Conservation (phyloP, 2,797 vertebrate species). For the Amblyopsis hoosieri region DNA sequence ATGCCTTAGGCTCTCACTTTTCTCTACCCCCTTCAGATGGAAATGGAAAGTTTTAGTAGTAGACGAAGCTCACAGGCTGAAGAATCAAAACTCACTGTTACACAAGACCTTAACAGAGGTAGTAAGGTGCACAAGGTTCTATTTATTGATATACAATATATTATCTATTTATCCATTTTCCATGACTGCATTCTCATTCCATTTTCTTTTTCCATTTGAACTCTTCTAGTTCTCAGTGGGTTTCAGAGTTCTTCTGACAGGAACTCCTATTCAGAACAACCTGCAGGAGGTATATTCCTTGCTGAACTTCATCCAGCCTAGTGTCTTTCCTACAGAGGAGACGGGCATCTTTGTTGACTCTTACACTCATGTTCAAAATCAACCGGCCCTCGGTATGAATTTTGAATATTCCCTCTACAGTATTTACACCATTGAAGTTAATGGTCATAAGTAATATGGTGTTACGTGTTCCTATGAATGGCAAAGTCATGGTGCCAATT, state of each 20-base stretch:
- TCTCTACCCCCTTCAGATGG: constrained; percentile 60
- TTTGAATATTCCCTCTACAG: too few species aligned
- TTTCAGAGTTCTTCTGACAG: constrained; percentile 88
- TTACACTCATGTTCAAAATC: constrained; percentile 78
- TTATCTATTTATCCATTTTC: background rate
- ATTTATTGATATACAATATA: background rate
- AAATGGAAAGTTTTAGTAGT: constrained; percentile 84
- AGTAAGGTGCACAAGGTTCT: constrained; percentile 11
- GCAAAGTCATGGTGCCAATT: too few species aligned
- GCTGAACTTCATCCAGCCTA: constrained; percentile 87
- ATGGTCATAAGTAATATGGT: background rate
- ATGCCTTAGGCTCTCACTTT: background rate
- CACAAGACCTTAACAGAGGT: constrained; percentile 87
- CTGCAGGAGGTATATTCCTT: constrained; percentile 91
- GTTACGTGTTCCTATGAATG: background rate
- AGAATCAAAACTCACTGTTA: constrained; percentile 88
- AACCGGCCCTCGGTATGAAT: constrained; percentile 75
- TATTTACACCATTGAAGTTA: background rate
- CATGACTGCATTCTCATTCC: background rate
- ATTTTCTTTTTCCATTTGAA: background rate
- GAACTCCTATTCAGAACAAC: constrained; percentile 94
- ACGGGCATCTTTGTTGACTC: constrained; percentile 76
- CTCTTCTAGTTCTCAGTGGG: constrained; percentile 80
- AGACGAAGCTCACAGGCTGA: constrained; percentile 93
- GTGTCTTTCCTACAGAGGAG: constrained; percentile 76